phyloP scores from a whole-genome alignment of 2,113 vertebrate genomes.

The Eudyptes chrysolophus region DNA sequence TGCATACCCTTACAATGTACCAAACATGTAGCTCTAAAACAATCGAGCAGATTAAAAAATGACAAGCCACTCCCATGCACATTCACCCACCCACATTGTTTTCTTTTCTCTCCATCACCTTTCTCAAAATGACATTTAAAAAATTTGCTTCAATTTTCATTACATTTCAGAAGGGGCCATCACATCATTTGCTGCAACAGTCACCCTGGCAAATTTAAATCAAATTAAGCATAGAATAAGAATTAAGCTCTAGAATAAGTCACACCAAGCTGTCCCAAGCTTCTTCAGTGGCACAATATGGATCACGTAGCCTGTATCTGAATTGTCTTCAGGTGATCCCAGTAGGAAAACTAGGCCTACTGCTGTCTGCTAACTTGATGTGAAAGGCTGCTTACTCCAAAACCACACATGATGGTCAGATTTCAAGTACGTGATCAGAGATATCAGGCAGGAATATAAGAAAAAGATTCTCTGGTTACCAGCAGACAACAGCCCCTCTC shows the following conservation, averaged over 20 bases:
- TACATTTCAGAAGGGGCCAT: neutral
- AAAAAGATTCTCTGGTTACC: neutral
- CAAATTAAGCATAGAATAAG: neutral
- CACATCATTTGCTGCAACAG: neutral
- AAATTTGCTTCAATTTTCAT: neutral
- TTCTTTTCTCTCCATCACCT: neutral
- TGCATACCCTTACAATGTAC: neutral
- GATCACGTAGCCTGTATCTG: neutral
- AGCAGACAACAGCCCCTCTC: neutral
- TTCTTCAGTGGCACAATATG: neutral
- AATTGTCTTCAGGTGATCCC: neutral
- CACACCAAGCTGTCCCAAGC: neutral
- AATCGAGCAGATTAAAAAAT: neutral
- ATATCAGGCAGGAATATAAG: neutral
- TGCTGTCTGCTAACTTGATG: neutral
- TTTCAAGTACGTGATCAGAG: neutral
- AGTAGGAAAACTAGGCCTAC: neutral
- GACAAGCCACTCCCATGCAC: neutral
- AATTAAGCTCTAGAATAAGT: neutral
- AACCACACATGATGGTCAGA: neutral
- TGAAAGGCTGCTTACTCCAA: neutral
- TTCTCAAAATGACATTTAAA: neutral
- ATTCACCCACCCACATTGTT: neutral
- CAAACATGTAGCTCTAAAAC: neutral
- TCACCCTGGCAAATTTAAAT: neutral